Base-by-base conservation (phyloP, 35 echinoderm and acorn worm species). In the Heliocidaris erythrogramma region DNA sequence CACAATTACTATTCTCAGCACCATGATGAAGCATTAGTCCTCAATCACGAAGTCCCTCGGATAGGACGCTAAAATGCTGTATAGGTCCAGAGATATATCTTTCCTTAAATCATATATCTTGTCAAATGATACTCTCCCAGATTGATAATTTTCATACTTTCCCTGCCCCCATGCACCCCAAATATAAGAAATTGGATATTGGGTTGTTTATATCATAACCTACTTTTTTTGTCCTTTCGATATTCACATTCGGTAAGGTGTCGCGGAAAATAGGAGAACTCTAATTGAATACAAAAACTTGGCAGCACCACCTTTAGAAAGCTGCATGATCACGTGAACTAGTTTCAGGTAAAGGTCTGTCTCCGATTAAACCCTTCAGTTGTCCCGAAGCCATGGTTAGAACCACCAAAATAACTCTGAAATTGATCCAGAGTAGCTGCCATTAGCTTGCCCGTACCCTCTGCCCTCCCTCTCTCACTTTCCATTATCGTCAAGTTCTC, bases 211-310 rank as follows among this genome's bases (percentile, higher is more conserved):
- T n/a, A 78, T 78, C 21, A 78, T 78, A 78, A 78, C 65, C 65
- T 78, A 78, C 21, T 78, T 78, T 78, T 78, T 5, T 11, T 2
- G 52, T 24, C 8, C 65, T 78, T n/a, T n/a, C 65, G 65, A 27
- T 78, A 7, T 18, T 27, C 65, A 2, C 65, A 78, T n/a, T 24
- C 21, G 21, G 65, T 21, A 78, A 78, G 65, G 65, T 78, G 65
- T 78, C 21, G 16, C 2, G 61, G 27, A 69, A 69, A n/a, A n/a
- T n/a, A 24, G 16, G 61, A 69, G 61, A 69, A 69, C 61, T 69
- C 18, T n/a, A 78, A n/a, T 78, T 78, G 65, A 78, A 78, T 27
- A 78, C 65, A 78, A 78, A 78, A 78, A 78, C 65, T 78, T 78
- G 65, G 65, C 65, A n/a, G 21, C 24, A 18, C 2, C 21, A 5